These are phyloP conservation scores for Apodemia mormo DNA, from an alignment of 2,888 invertebrate genomes.

Conservation along the genomic window DNA sequence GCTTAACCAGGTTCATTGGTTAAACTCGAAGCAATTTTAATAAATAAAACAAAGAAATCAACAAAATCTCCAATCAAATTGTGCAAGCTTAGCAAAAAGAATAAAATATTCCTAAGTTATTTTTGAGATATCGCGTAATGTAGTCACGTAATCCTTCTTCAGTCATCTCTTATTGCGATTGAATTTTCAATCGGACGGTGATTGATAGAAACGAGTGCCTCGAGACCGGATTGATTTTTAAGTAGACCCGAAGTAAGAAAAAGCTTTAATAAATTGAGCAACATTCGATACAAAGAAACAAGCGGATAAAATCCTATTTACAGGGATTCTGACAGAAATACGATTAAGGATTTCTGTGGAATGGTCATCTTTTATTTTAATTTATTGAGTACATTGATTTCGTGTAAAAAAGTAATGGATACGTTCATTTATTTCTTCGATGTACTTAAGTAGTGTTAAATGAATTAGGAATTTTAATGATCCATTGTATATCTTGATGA, in stretches of 20 bases:
- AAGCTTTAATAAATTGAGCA: constrained; percentile 67
- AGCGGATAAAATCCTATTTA: constrained; percentile 61
- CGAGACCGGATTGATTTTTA: constrained; percentile 67
- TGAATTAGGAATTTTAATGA: constrained; percentile 12
- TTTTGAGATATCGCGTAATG: constrained; percentile 56
- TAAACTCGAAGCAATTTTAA: no score
- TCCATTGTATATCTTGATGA: constrained; percentile 13
- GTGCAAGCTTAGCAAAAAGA: constrained; percentile 28
- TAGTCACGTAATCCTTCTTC: constrained; percentile 72
- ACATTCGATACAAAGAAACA: constrained; percentile 65
- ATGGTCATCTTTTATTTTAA: constrained; percentile 36
- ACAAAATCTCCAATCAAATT: not conserved
- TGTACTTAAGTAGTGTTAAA: constrained; percentile 16
- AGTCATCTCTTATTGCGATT: constrained; percentile 69
- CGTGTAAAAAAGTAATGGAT: constrained; percentile 35
- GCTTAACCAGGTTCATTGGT: no score
- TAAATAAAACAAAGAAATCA: no score
- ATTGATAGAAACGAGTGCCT: constrained; percentile 70
- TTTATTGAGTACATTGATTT: constrained; percentile 33
- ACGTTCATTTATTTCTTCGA: not conserved
- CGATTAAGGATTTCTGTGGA: constrained; percentile 47
- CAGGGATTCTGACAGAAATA: constrained; percentile 56
- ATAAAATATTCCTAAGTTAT: constrained; percentile 40
- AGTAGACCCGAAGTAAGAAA: constrained; percentile 62
- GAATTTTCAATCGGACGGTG: constrained; percentile 74